Conservation (phyloP, 2,113 vertebrate genomes). For the Oxygymnocypris stewartii region DNA sequence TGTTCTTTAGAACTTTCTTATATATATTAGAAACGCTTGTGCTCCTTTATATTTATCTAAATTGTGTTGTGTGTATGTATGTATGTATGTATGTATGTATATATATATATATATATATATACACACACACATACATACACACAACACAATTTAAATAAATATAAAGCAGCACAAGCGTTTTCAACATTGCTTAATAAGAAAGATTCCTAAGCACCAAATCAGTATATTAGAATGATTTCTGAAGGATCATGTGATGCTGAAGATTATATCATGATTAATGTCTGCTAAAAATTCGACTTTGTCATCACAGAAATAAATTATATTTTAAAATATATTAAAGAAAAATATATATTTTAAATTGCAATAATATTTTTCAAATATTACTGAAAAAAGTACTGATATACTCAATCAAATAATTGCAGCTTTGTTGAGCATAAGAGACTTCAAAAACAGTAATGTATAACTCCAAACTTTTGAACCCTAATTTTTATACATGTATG, state of each 20-base stretch:
- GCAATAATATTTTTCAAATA: not conserved
- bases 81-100: too few species aligned
- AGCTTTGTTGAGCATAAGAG: not conserved
- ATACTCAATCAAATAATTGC: not conserved
- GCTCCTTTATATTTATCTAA: too few species aligned
- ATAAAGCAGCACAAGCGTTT: not conserved
- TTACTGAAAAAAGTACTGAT: not conserved
- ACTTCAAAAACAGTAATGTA: too few species aligned
- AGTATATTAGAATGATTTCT: not conserved
- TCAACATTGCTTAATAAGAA: not conserved
- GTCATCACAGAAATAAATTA: not conserved
- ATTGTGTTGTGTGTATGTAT: too few species aligned
- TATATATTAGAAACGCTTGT: too few species aligned
- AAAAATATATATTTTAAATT: not conserved
- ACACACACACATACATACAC: too few species aligned
- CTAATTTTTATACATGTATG: not conserved
- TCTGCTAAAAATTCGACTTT: not conserved
- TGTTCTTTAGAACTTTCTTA: not conserved
- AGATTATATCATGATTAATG: not conserved
- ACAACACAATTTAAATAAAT: not conserved
- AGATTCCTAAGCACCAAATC: not conserved
- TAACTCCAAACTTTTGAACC: not conserved
- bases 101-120: too few species aligned
- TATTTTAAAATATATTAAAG: not conserved
- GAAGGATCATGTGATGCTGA: not conserved